These are phyloP conservation scores for Limnephilus marmoratus DNA, from an alignment of 2,888 invertebrate species.

Conservation along the genomic window DNA sequence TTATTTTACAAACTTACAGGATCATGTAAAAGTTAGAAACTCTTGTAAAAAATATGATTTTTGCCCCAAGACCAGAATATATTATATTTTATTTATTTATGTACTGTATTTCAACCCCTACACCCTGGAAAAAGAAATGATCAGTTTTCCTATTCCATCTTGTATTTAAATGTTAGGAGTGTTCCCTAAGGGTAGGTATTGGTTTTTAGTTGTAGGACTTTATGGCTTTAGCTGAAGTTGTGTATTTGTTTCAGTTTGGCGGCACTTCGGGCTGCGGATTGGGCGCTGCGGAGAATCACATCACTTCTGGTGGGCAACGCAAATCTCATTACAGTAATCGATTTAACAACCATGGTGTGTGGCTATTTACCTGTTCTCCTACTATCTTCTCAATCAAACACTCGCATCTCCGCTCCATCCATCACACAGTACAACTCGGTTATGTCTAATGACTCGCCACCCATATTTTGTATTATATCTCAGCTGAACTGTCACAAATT, in stretches of 20 bases:
- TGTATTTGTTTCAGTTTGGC: slow-evolving; percentile 73
- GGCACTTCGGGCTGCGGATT: slow-evolving; percentile 66
- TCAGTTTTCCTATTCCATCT: not conserved
- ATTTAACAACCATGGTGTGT: slow-evolving; percentile 83
- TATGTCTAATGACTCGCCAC: not conserved
- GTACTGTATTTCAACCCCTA: not conserved
- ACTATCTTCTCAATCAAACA: slow-evolving; percentile 45
- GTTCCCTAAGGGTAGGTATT: not conserved
- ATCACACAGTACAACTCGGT: not conserved
- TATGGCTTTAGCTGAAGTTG: slow-evolving; percentile 60
- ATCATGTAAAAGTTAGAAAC: not conserved
- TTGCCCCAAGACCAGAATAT: not conserved
- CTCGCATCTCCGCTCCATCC: slow-evolving; percentile 39
- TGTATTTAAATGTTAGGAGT: not conserved
- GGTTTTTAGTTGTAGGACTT: not conserved
- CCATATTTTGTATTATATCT: not conserved
- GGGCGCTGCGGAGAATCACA: slow-evolving; percentile 68
- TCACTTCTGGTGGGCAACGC: slow-evolving; percentile 83
- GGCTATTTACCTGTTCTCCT: slow-evolving; percentile 68
- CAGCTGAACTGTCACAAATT: not conserved
- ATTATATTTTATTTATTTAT: not conserved
- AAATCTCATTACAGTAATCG: slow-evolving; percentile 87
- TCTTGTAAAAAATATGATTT: not conserved
- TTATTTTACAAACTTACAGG: not conserved
- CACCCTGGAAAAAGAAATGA: too few species aligned